These are phyloP conservation scores for Drosophila tripunctata DNA, from an alignment of 2,888 invertebrate genomes.

Conservation along the genomic window DNA sequence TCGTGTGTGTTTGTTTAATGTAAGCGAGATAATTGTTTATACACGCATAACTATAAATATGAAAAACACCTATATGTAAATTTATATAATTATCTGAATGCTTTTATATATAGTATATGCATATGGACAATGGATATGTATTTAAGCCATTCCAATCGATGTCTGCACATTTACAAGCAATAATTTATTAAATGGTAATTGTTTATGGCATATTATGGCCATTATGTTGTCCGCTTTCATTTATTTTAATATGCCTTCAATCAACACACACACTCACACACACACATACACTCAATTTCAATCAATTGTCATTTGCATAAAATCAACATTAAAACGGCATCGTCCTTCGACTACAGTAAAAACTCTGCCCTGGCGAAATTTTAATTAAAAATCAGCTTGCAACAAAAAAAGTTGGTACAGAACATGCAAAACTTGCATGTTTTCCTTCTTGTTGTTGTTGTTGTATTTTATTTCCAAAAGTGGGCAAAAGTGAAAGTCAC, in stretches of 20 bases:
- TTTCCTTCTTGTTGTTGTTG: background rate
- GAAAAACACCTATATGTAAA: slow-evolving; percentile 15
- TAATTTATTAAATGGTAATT: slow-evolving; percentile 66
- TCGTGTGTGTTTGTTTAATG: slow-evolving; percentile 19
- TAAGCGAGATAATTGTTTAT: slow-evolving; percentile 54
- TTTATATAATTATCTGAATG: slow-evolving; percentile 3
- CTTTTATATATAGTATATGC: no score
- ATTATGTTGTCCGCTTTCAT: slow-evolving; percentile 52
- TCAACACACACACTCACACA: slow-evolving; percentile 39
- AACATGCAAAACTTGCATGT: slow-evolving; percentile 39
- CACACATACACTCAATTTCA: slow-evolving; percentile 43
- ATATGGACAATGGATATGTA: background rate
- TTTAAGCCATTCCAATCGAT: slow-evolving; percentile 17
- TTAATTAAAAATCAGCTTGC: slow-evolving; percentile 64
- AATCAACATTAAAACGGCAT: slow-evolving; percentile 65
- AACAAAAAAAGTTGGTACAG: slow-evolving; percentile 42
- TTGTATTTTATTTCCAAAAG: background rate
- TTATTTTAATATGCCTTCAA: slow-evolving; percentile 66
- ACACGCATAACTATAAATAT: slow-evolving; percentile 49
- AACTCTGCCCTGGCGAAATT: slow-evolving; percentile 32
- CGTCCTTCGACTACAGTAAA: slow-evolving; percentile 18
- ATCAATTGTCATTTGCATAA: slow-evolving; percentile 74
- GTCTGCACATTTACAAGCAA: slow-evolving; percentile 43
- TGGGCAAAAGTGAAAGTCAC: slow-evolving; percentile 68
- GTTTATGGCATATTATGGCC: slow-evolving; percentile 65